These are phyloP conservation scores for Alitta virens DNA, from an alignment of 2,888 invertebrate genomes.

Conservation along the genomic window DNA sequence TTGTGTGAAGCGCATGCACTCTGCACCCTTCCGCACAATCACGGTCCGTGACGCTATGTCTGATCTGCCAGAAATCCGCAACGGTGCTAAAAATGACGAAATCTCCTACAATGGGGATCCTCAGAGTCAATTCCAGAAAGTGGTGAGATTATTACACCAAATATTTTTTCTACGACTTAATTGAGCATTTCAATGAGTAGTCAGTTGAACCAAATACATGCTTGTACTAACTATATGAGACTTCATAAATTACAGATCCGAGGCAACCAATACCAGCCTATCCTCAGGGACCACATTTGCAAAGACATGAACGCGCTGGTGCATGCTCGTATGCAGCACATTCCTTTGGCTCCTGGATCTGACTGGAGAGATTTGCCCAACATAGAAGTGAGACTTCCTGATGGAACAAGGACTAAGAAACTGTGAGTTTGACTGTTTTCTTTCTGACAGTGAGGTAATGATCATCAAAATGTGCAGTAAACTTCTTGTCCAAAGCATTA, in stretches of 20 bases:
- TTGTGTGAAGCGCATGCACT: slow-evolving; percentile 62
- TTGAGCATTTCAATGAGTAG: background rate
- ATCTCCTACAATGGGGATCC: slow-evolving; percentile 73
- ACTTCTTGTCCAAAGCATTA: too few species aligned
- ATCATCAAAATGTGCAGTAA: too few species aligned
- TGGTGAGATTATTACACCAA: slow-evolving; percentile 32
- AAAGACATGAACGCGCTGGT: slow-evolving; percentile 81
- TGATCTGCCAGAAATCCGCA: slow-evolving; percentile 74
- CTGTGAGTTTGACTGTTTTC: slow-evolving; percentile 55
- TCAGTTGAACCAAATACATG: too few species aligned
- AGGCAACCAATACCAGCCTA: slow-evolving; percentile 62
- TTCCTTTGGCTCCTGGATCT: slow-evolving; percentile 73
- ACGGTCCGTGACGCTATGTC: slow-evolving; percentile 81
- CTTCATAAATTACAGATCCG: slow-evolving; percentile 67
- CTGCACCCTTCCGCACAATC: slow-evolving; percentile 75
- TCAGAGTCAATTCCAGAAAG: slow-evolving; percentile 72
- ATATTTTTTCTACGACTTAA: background rate
- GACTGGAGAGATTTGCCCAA: slow-evolving; percentile 88
- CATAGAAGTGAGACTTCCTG: slow-evolving; percentile 68
- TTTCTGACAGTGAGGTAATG: too few species aligned
- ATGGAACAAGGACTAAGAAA: slow-evolving; percentile 68
- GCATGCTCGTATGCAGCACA: slow-evolving; percentile 72
- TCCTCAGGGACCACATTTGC: slow-evolving; percentile 75
- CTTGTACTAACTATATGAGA: too few species aligned
- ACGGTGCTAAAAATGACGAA: slow-evolving; percentile 70